phyloP scores from a whole-genome alignment of 2,113 vertebrate genomes.

The Crotophaga sulcirostris region DNA sequence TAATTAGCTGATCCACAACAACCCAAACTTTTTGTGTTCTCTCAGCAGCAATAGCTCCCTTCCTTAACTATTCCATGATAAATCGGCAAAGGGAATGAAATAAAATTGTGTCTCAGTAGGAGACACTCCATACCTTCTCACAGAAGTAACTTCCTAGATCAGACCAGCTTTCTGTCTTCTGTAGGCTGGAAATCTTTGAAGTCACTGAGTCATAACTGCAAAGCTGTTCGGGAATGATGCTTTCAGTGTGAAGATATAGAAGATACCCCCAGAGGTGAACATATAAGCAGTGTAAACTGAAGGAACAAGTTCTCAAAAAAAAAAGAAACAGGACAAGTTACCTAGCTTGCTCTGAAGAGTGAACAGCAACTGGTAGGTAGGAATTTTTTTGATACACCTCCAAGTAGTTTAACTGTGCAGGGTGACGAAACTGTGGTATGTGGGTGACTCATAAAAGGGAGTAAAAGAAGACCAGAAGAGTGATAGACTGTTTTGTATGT shows the following conservation, averaged over 20 bases:
- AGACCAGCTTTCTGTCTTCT: neutral
- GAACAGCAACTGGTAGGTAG: neutral
- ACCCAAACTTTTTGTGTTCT: neutral
- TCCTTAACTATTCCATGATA: neutral
- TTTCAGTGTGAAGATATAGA: neutral
- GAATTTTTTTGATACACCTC: neutral
- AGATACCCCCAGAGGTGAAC: neutral
- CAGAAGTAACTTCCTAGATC: neutral
- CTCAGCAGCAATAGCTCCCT: neutral
- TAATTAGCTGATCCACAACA: neutral
- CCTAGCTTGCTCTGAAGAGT: neutral
- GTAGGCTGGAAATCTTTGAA: neutral
- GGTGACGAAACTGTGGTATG: neutral
- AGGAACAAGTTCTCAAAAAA: neutral
- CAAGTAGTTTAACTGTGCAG: neutral
- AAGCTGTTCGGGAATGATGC: neutral
- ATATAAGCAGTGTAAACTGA: neutral
- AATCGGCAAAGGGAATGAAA: neutral
- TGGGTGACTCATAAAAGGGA: neutral
- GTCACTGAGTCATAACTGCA: neutral
- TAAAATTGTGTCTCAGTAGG: neutral
- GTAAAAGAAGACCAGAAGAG: neutral
- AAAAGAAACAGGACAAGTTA: neutral
- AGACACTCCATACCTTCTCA: neutral
- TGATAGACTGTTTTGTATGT: accelerated